Base-by-base conservation (phyloP, 64 coral and sea anemone genomes). In the Cladopsammia gracilis region DNA sequence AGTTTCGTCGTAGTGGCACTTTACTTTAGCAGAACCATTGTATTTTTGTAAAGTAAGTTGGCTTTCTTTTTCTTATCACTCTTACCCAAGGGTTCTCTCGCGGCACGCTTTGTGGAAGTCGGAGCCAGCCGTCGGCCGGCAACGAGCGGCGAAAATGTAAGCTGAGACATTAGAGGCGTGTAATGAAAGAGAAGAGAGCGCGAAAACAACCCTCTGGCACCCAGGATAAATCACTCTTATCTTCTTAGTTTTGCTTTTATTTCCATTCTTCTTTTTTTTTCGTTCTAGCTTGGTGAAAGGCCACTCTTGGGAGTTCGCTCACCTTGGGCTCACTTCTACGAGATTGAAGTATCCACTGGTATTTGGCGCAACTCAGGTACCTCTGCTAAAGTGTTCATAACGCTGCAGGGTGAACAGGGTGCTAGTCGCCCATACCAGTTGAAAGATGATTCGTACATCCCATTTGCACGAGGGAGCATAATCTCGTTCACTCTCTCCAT, bases 291-390 rank as follows among this genome's bases (percentile, higher is more conserved):
- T 72, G 89, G 89, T 22, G 43, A 71, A n/a, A 91, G 72, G 64
- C 64, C 89, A 44, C 73, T 91, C 64, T 43, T 91, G 25, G 89
- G 89, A 44, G 25, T 18, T 23, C 24, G 18, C 1, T 70, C 50
- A 5, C 69, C 89, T 26, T 65, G 64, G 47, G 19, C 48, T 45
- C 50, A 72, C 60, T 49, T 25, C 71, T 91, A 91, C 89, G 76
- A 91, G 19, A 50, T 83, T n/a, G 25, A 67, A 5, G 34, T 91
- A n/a, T 71, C 89, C 16, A 91, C 89, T 13, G 89, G 89, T 19
- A 83, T 91, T 12, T 91, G 89, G 89, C 42, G 18, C 5, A 72
- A 91, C 6, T 80, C 89, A 10, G 89, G 89, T 4, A 91, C 89
- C 19, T 83, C 45, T 58, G 89, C 89, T 23, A 68, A 83, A 34